phyloP scores from a whole-genome alignment of 2,888 invertebrate genomes.

The Aporophyla nigra region DNA sequence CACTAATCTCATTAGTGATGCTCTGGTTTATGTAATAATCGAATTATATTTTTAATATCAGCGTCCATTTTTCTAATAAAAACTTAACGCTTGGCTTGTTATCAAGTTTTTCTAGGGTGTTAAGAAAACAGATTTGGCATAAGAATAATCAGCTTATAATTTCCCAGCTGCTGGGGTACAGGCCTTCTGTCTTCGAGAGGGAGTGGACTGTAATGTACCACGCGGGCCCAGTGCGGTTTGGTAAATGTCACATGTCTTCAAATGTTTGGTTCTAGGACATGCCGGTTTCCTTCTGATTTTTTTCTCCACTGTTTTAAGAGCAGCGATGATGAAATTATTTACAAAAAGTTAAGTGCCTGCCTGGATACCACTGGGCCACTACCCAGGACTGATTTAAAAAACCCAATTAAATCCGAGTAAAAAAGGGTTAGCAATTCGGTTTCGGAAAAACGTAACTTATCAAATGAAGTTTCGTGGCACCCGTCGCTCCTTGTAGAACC shows the following conservation, averaged over 20 bases:
- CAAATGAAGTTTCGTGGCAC: neutral
- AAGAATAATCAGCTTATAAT: too few species aligned
- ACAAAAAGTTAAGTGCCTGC: too few species aligned
- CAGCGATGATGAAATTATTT: too few species aligned
- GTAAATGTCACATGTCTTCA: too few species aligned
- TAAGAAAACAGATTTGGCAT: neutral
- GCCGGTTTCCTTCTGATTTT: too few species aligned
- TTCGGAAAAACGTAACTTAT: slow-evolving; percentile 15
- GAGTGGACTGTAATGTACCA: too few species aligned
- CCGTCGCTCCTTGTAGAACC: neutral
- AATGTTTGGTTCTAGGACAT: too few species aligned
- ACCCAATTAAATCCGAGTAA: slow-evolving; percentile 20
- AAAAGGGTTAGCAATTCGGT: slow-evolving; percentile 35
- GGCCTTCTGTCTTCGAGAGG: too few species aligned
- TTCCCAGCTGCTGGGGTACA: too few species aligned
- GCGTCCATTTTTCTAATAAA: neutral
- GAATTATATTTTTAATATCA: neutral
- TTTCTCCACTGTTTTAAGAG: too few species aligned
- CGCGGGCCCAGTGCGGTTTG: too few species aligned
- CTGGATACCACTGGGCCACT: too few species aligned
- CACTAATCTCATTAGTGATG: slow-evolving; percentile 55
- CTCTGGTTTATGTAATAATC: neutral
- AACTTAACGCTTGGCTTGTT: neutral
- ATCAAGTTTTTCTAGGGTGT: neutral
- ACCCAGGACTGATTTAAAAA: slow-evolving; percentile 3